Evolutionary conservation across 2,797 vertebrate genomes (phyloP).

Genomic region (Leptatherina wallacei): DNA sequence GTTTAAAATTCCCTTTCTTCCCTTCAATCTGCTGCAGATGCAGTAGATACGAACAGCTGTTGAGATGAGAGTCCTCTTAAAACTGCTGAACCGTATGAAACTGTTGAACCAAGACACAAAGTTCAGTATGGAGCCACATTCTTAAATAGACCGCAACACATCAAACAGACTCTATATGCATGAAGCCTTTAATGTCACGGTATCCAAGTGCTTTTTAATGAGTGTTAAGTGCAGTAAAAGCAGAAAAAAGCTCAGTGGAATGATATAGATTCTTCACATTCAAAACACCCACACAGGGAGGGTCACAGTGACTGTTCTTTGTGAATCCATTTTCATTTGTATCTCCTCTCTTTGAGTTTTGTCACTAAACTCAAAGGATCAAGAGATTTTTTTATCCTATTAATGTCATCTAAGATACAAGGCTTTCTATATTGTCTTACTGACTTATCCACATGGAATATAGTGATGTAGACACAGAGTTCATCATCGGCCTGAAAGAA

Average conservation of each 20-base stretch:
- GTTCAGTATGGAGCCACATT: constrained; percentile 10
- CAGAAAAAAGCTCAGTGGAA: constrained; percentile 6
- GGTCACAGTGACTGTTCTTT: not conserved
- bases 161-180: constrained; percentile 22
- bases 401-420: not conserved
- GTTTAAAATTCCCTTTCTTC: not conserved
- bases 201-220: constrained; percentile 17
- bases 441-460: not conserved
- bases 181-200: constrained; percentile 18
- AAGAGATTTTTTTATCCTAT: not conserved
- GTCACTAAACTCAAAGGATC: not conserved
- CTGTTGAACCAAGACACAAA: constrained; percentile 10
- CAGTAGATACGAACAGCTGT: not conserved
- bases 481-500: not conserved
- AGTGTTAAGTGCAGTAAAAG: constrained; percentile 38
- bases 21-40: not conserved
- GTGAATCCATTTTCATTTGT: not conserved
- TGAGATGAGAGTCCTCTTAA: constrained; percentile 6
- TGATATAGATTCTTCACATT: constrained; percentile 8
- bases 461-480: not conserved
- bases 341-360: not conserved
- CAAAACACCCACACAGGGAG: not conserved
- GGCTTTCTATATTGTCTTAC: not conserved
- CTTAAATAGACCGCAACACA: constrained; percentile 5
- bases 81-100: constrained; percentile 11